phyloP scores from a whole-genome alignment of 2,888 invertebrate genomes.

The Alloplasta piceator region DNA sequence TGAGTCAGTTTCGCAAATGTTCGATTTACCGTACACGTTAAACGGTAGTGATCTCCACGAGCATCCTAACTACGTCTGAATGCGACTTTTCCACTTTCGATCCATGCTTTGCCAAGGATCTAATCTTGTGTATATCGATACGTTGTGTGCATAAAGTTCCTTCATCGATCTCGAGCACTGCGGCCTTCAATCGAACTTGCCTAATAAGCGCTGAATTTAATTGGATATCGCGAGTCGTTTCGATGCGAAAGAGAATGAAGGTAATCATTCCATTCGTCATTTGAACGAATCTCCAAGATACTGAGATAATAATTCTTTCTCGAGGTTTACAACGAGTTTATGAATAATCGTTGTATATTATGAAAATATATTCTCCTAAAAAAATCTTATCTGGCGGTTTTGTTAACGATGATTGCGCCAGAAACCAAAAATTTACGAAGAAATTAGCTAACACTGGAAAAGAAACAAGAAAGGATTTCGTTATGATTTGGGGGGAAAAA shows the following conservation, averaged over 20 bases:
- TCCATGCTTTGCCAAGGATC: not conserved
- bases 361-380: no score
- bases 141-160: constrained; percentile 14
- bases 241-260: constrained; percentile 3
- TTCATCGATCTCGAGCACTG: constrained; percentile 36
- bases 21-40: not conserved
- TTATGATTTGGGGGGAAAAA: no score
- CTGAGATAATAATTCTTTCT: no score
- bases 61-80: not conserved
- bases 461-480: no score
- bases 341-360: no score
- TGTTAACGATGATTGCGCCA: no score
- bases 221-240: not conserved
- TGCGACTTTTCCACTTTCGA: constrained; percentile 32
- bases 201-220: constrained; percentile 37
- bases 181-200: constrained; percentile 43
- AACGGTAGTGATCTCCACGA: not conserved
- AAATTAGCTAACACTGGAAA: no score
- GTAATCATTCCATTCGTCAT: no score
- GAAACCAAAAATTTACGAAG: no score
- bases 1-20: constrained; percentile 35
- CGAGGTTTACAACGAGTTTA: no score
- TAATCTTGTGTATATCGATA: constrained; percentile 1
- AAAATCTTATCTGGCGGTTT: no score
- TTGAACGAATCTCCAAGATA: no score